Conservation (phyloP, 2,113 vertebrate genomes). For the Raja brachyura region DNA sequence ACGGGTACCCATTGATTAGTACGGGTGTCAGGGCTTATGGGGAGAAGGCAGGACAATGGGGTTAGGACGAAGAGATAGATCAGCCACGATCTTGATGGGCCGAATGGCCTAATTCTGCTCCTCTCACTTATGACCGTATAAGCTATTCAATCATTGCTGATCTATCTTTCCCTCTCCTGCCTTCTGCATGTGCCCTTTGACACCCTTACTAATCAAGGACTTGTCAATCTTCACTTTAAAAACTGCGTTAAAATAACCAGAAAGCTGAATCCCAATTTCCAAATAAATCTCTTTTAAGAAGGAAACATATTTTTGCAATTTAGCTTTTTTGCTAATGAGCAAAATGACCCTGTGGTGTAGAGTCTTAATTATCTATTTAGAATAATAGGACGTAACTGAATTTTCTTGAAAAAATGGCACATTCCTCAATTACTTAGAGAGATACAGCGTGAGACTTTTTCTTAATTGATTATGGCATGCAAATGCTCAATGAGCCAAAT, state of each 20-base stretch:
- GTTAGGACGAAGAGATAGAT: too few species aligned
- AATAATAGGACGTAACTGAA: neutral
- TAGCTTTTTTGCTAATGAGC: conserved; percentile 18
- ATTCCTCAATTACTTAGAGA: neutral
- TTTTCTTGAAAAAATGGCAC: neutral
- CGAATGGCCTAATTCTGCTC: too few species aligned
- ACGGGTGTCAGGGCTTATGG: too few species aligned
- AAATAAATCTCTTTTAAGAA: neutral
- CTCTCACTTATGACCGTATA: too few species aligned
- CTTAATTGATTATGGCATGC: neutral
- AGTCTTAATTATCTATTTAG: conserved; percentile 11
- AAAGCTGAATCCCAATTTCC: neutral
- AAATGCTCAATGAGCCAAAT: neutral
- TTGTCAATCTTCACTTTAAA: too few species aligned
- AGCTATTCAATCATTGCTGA: too few species aligned
- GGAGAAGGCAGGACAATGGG: too few species aligned
- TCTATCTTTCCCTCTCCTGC: too few species aligned
- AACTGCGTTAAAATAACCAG: neutral
- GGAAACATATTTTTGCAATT: neutral
- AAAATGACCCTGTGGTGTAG: conserved; percentile 24
- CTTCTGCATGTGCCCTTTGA: too few species aligned
- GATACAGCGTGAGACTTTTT: neutral
- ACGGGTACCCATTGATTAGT: too few species aligned
- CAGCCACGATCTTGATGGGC: too few species aligned
- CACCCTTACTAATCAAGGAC: too few species aligned